Base-by-base conservation (phyloP, 1,140 invertebrate genomes). In the Papilio polytes region DNA sequence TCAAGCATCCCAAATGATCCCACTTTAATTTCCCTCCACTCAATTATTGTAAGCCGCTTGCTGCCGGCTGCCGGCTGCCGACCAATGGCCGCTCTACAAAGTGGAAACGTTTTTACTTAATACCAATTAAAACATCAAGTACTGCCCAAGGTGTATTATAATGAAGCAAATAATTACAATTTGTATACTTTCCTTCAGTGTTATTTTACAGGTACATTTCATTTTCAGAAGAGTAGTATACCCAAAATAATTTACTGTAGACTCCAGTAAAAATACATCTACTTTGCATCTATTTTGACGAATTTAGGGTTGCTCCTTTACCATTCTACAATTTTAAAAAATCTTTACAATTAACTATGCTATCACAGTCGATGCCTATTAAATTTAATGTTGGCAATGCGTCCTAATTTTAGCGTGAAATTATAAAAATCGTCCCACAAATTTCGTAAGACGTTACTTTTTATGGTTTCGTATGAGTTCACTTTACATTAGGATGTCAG, bases 81-180 rank as follows among this genome's bases (percentile, higher is more conserved):
- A 15, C 46, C 15, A 15, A 48, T 48, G 56, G 1, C n/a, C 59
- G 59, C 20, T 63, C 22, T 22, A 20, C 2, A 63, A 22, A 63
- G 9, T 20, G 2, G 20, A 22, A 63, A 26, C 22, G 22, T 20
- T 22, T 10, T 63, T 22, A 22, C n/a, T 59, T 59, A 59, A 22
- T 59, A 59, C n/a, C 56, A 59, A 59, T 59, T 59, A 59, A n/a
- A 59, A 59, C n/a, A 59, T 59, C n/a, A 59, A 59, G n/a, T 20
- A 8, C 18, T 9, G 56, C 56, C 6, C 22, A 63, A 63, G 26
- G 9, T 22, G 22, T 63, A 26, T 63, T 10, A 8, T 20, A 20
- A 59, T 59, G 15, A 59, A 59, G 7, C 18, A 59, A 59, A 22
- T 22, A n/a, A 59, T n/a, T 20, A 36, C 31, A 41, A 41, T 41